Evolutionary conservation across 2,113 vertebrate species (phyloP).

Genomic region (Ursus arctos): DNA sequence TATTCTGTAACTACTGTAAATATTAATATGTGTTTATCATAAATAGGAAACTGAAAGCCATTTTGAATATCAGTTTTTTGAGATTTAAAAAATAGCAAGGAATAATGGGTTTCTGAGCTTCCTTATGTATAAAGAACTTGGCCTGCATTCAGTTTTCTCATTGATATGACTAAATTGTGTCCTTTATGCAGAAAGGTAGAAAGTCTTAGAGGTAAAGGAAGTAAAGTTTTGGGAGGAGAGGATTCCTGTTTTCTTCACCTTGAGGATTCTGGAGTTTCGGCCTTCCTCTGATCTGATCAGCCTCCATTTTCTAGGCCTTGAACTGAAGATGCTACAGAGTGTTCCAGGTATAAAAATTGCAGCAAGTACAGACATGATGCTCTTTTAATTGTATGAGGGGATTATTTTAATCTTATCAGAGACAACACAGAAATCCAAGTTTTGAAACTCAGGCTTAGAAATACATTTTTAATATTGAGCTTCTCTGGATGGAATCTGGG

Average conservation of each 20-base stretch:
- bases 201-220: constrained; percentile 33
- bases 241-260: not conserved
- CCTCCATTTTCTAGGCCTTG: constrained; percentile 48
- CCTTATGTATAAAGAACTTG: not conserved
- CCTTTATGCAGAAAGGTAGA: constrained; percentile 32
- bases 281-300: constrained; percentile 21
- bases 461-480: constrained; percentile 37
- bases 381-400: constrained; percentile 39
- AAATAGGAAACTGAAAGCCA: not conserved
- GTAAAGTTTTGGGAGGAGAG: constrained; percentile 2
- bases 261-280: constrained; percentile 32
- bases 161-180: constrained; percentile 62
- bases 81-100: constrained; percentile 50
- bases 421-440: constrained; percentile 48
- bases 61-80: constrained; percentile 19
- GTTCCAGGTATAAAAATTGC: constrained; percentile 25
- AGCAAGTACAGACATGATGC: not conserved
- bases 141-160: constrained; percentile 58
- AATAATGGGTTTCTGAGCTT: not conserved
- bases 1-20: constrained; percentile 11
- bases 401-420: constrained; percentile 63
- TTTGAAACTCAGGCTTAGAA: constrained; percentile 61
- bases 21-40: not conserved
- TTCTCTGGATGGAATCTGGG: constrained; percentile 30
- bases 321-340: constrained; percentile 25